Base-by-base conservation (phyloP, 2,113 vertebrate genomes). In the Gadus macrocephalus region DNA sequence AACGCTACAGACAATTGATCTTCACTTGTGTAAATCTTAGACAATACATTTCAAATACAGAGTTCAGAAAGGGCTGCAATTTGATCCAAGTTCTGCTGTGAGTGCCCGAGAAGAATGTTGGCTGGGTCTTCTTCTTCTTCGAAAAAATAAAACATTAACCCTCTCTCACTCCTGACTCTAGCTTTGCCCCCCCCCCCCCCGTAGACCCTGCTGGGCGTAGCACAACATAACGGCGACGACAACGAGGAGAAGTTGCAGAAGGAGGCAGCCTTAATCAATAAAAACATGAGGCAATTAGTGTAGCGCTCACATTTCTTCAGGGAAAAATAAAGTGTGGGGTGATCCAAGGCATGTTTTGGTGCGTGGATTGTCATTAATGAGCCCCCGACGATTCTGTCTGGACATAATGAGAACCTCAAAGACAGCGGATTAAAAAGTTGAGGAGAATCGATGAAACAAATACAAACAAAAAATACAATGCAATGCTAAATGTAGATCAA, bases 201-300 rank as follows among this genome's bases (percentile, higher is more conserved):
- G 81, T 85, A 77, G 69, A 67, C 78, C 61, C 27, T 49, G 31
- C 74, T 76, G 55, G 67, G 73, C 69, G 55, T 53, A 1, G 60
- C 61, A 67, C 71, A 68, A 74, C 42, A 49, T 49, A 9, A 66
- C 22, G 31, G 75, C 74, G 78, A 76, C 53, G 70, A 76, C 15
- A 70, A 62, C 75, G 75, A 78, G 74, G 83, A 84, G 78, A 20
- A 25, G 80, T 65, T 28, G 55, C 66, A 27, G 65, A 22, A 66
- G 64, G 83, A 70, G 82, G 71, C 22, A 71, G 53, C 27, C 58
- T 67, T 71, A 73, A 86, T 85, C 86, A 84, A 81, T 87, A 84
- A 61, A 80, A 85, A 86, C 84, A 86, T 67, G 78, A 79, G 74
- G 81, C 82, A 85, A 88, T 89, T 88, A 87, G 85, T 78, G 81